A percentile compares a stretch with the other conserved stretches of the same genome.
Evolutionary conservation across 2,888 invertebrate genomes (phyloP).

Genomic region (Chrysomela aeneicollis): DNA sequence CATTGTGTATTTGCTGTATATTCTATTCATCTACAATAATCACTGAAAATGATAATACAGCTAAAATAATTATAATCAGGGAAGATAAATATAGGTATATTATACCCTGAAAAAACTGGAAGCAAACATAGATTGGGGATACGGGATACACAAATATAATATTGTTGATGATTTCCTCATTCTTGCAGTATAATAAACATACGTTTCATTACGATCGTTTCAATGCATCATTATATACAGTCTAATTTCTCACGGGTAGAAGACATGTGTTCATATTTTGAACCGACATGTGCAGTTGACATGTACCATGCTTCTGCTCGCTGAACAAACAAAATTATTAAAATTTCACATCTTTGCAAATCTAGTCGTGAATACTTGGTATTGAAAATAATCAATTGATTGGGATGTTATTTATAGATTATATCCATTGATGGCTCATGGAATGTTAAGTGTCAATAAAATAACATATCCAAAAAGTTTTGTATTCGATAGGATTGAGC

Average conservation of each 20-base stretch:
- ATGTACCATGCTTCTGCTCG: slow-evolving; percentile 32
- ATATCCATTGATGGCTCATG: not conserved
- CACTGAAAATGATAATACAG: no score
- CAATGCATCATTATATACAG: not conserved
- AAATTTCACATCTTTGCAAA: slow-evolving; percentile 23
- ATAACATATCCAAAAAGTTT: no score
- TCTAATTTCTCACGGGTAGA: slow-evolving; percentile 37
- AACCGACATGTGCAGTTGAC: slow-evolving; percentile 38
- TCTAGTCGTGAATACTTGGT: not conserved
- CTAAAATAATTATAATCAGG: no score
- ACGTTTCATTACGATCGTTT: slow-evolving; percentile 4
- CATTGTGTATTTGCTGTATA: no score
- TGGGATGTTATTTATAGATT: not conserved
- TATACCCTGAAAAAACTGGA: no score
- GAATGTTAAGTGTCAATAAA: no score
- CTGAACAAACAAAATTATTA: slow-evolving; percentile 26
- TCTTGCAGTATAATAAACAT: not conserved
- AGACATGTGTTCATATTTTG: slow-evolving; percentile 32
- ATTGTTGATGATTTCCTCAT: not conserved
- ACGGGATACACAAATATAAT: not conserved
- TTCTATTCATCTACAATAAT: no score
- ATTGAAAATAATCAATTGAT: slow-evolving; percentile 14
- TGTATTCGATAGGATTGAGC: no score
- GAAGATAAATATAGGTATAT: no score
- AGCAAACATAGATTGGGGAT: no score